Percentiles rank a stretch among this genome's conserved stretches.
These are phyloP conservation scores for Phaethon lepturus DNA, from an alignment of 2,113 vertebrate genomes.

Conservation along the genomic window DNA sequence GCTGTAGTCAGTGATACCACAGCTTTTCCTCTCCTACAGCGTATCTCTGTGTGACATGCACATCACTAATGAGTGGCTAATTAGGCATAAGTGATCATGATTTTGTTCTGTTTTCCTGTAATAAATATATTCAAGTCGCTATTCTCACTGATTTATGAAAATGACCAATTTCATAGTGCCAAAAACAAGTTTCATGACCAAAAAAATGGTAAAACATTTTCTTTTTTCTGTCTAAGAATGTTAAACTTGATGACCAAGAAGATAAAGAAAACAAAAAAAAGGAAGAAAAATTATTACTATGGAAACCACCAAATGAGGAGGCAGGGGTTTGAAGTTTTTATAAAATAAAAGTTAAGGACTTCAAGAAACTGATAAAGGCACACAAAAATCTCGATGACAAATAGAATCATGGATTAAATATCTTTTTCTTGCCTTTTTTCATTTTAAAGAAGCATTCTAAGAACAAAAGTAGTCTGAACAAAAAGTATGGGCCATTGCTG, in stretches of 20 bases:
- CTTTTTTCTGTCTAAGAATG: neutral
- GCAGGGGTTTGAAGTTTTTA: neutral
- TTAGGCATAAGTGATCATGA: neutral
- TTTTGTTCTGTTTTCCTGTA: slow-evolving; percentile 12
- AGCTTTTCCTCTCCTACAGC: neutral
- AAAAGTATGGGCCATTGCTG: neutral
- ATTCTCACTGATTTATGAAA: neutral
- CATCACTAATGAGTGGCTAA: neutral
- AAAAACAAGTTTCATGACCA: neutral
- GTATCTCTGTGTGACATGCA: neutral
- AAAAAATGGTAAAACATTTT: neutral
- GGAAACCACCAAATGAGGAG: neutral
- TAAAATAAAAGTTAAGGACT: neutral
- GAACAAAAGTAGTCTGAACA: neutral
- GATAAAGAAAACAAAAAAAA: neutral
- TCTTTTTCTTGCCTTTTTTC: neutral
- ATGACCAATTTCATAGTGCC: neutral
- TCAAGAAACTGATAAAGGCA: neutral
- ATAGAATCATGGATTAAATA: neutral
- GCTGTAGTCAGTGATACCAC: neutral
- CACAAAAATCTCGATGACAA: neutral
- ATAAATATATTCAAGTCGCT: neutral
- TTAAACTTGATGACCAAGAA: neutral
- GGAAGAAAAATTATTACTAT: neutral
- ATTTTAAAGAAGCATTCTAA: neutral